Evolutionary conservation across 2,888 invertebrate species (phyloP).

Genomic region (Mechanitis messenoides): DNA sequence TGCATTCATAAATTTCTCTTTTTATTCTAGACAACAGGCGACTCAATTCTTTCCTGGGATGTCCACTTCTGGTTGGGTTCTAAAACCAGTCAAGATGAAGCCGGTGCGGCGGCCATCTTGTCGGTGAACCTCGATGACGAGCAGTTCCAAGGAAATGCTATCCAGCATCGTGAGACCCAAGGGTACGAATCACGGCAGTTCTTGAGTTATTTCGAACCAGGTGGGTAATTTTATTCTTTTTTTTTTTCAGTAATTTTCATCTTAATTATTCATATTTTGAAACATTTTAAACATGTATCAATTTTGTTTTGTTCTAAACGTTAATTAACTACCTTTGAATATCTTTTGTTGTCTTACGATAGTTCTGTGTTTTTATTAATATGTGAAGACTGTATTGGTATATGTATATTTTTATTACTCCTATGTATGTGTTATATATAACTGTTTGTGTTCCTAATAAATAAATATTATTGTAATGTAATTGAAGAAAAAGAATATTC

Average conservation of each 20-base stretch:
- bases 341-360: too few relatives aligned
- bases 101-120: conserved; percentile 83
- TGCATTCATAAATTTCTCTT: background rate
- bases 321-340: too few relatives aligned
- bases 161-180: conserved; percentile 92
- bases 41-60: conserved; percentile 79
- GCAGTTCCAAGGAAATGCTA: conserved; percentile 86
- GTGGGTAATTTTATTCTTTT: conserved; percentile 43
- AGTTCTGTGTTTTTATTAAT: too few relatives aligned
- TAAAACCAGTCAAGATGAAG: conserved; percentile 85
- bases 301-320: too few relatives aligned
- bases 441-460: too few relatives aligned
- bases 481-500: too few relatives aligned
- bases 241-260: background rate
- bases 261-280: background rate
- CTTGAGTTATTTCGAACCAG: conserved; percentile 84
- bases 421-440: too few relatives aligned
- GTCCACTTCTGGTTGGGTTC: conserved; percentile 93
- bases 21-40: conserved; percentile 49
- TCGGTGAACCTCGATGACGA: conserved; percentile 89
- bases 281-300: too few relatives aligned
- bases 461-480: too few relatives aligned
- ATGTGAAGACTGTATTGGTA: too few relatives aligned
- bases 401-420: too few relatives aligned
- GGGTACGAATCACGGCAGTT: conserved; percentile 90